phyloP scores from a whole-genome alignment of 2,113 vertebrate species.

The Maccullochella peelii region DNA sequence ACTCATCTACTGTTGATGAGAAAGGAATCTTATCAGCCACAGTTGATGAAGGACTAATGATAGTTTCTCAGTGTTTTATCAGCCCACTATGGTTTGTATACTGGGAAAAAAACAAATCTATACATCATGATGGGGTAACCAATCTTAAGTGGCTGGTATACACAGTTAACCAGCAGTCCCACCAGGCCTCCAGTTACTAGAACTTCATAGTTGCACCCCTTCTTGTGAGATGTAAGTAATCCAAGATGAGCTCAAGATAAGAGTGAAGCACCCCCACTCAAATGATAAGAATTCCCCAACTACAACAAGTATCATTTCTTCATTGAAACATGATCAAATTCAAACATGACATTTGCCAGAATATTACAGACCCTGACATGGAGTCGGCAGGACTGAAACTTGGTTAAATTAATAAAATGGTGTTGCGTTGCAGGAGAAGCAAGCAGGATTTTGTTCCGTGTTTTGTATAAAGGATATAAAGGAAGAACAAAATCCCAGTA shows the following conservation, averaged over 20 bases:
- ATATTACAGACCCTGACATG: too few species aligned
- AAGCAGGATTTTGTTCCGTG: neutral
- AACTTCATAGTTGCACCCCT: neutral
- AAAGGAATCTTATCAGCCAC: accelerated
- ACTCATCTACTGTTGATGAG: neutral
- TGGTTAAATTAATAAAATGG: neutral
- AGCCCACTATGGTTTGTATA: neutral
- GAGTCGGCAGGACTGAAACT: neutral
- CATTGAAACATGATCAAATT: neutral
- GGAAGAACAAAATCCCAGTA: neutral
- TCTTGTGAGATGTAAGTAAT: neutral
- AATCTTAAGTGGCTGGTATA: conserved; percentile 12
- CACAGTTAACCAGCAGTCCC: conserved; percentile 27
- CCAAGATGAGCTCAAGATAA: neutral
- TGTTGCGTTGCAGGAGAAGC: neutral
- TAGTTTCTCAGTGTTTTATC: conserved; percentile 16
- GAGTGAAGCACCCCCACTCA: too few species aligned
- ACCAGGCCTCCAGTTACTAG: neutral
- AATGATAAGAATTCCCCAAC: neutral
- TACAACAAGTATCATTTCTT: neutral
- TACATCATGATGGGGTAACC: neutral
- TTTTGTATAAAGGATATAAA: neutral
- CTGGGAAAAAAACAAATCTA: neutral
- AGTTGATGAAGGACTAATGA: neutral
- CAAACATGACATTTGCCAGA: neutral